These are phyloP conservation scores for Orchestes rusci DNA, from an alignment of 2,888 invertebrate genomes.

Conservation along the genomic window DNA sequence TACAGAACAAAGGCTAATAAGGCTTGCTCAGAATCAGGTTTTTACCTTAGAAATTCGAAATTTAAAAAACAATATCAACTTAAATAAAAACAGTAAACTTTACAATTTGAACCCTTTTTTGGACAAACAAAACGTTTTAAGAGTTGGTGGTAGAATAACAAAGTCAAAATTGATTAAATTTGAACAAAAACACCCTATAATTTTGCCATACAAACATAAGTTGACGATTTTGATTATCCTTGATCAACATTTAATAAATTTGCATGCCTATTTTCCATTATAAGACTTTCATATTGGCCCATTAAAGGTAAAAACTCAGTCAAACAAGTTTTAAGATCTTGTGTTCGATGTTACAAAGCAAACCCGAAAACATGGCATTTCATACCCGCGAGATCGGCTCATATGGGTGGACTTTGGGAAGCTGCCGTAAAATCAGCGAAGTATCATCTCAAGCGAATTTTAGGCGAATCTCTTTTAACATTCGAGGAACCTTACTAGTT, in stretches of 20 bases:
- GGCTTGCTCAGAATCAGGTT: not conserved
- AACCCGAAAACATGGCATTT: constrained; percentile 39
- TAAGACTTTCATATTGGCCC: not conserved
- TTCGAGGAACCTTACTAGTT: constrained; percentile 8
- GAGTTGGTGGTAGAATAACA: not conserved
- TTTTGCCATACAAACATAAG: not conserved
- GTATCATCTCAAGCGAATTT: constrained; percentile 5
- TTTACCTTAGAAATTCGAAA: not conserved
- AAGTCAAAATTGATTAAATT: not conserved
- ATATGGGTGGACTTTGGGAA: constrained; percentile 35
- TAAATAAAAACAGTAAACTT: constrained; percentile 1
- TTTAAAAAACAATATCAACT: not conserved
- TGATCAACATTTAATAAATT: not conserved
- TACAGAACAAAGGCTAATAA: not conserved
- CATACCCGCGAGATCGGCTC: constrained; percentile 30
- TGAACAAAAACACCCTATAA: not conserved
- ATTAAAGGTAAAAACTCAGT: not conserved
- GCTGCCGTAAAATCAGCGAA: constrained; percentile 27
- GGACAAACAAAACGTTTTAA: not conserved
- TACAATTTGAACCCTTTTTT: not conserved
- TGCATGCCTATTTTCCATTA: not conserved
- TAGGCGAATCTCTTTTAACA: constrained; percentile 1
- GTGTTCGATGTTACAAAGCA: constrained; percentile 1
- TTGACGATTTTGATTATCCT: not conserved
- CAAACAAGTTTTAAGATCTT: not conserved